These are phyloP conservation scores for Grammomys dolichurus DNA, from an alignment of 2,113 vertebrate species.

Conservation along the genomic window DNA sequence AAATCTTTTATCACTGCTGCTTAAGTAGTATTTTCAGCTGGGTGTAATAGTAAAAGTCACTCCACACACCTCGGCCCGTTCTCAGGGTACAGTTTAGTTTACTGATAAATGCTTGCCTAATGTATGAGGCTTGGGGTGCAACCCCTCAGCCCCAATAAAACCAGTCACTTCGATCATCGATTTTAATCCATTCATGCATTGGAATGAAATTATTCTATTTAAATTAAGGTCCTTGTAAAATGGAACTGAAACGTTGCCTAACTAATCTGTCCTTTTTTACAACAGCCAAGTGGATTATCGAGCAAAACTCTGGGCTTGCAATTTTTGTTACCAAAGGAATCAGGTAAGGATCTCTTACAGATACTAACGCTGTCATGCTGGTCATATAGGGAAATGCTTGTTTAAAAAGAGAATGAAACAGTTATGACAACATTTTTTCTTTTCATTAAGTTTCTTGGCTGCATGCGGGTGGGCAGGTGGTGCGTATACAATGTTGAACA, in stretches of 20 bases:
- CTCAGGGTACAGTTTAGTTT: not conserved
- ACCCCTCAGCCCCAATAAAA: not conserved
- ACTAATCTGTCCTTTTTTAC: conserved; percentile 66
- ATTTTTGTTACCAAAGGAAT: conserved; percentile 99
- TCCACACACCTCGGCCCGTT: not conserved
- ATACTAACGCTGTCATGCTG: conserved; percentile 23
- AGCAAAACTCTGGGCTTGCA: conserved; percentile 99
- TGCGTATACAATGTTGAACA: no score
- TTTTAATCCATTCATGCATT: conserved; percentile 40
- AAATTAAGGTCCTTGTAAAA: conserved; percentile 49
- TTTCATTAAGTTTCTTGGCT: not conserved
- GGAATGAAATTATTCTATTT: conserved; percentile 63
- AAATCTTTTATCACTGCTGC: conserved; percentile 34
- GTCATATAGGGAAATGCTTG: not conserved
- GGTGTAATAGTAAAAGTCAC: not conserved
- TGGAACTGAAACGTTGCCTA: conserved; percentile 57
- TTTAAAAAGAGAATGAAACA: conserved; percentile 34
- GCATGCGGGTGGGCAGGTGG: no score
- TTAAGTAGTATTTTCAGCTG: conserved; percentile 15
- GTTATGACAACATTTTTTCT: not conserved
- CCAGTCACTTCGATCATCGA: not conserved
- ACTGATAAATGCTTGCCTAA: not conserved
- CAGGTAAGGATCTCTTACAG: conserved; percentile 89
- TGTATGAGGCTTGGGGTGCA: not conserved
- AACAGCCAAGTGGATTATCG: conserved; percentile 98